Conservation (phyloP, 2,888 invertebrate genomes). For the Gortyna flavago region DNA sequence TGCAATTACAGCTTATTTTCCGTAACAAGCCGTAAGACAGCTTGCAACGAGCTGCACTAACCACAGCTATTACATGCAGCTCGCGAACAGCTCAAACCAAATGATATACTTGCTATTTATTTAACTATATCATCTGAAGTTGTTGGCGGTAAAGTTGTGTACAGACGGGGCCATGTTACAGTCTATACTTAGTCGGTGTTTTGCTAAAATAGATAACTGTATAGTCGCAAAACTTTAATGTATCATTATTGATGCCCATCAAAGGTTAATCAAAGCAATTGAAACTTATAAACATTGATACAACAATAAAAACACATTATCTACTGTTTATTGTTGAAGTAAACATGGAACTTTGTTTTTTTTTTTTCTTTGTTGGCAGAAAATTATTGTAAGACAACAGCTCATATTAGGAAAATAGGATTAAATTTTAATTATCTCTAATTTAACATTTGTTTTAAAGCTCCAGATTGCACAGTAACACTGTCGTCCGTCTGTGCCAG, state of each 20-base stretch:
- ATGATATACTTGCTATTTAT: slow-evolving; percentile 50
- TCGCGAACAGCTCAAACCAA: slow-evolving; percentile 35
- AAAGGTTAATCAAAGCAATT: background rate
- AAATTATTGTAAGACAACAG: background rate
- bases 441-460: background rate
- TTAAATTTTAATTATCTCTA: background rate
- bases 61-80: slow-evolving; percentile 48
- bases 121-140: slow-evolving; percentile 41
- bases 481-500: slow-evolving; percentile 12
- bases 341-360: too few species aligned
- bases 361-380: too few species aligned
- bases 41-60: slow-evolving; percentile 35
- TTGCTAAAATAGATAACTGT: background rate
- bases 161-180: slow-evolving; percentile 12
- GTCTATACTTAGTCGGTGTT: background rate
- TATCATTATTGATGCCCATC: background rate
- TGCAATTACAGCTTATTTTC: slow-evolving; percentile 46
- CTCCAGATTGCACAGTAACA: background rate
- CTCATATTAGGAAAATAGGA: background rate
- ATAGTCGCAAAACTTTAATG: background rate
- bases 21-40: slow-evolving; percentile 27
- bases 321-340: background rate
- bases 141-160: slow-evolving; percentile 11
- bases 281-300: background rate
- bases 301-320: background rate